Evolutionary conservation across 2,797 vertebrate species (phyloP).

Genomic region (Ara ararauna): DNA sequence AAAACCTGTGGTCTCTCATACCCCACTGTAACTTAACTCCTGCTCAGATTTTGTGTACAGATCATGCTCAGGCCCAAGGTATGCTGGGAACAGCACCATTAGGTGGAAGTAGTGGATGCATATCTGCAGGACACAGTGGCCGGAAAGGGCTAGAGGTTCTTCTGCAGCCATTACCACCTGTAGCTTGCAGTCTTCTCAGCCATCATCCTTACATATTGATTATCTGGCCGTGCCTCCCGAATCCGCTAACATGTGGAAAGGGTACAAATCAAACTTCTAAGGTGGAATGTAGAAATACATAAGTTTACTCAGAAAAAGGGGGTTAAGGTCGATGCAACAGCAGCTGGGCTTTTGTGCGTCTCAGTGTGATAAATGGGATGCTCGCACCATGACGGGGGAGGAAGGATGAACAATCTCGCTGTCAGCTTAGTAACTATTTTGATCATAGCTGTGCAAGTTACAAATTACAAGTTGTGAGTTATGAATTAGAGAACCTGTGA

Average conservation of each 20-base stretch:
- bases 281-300: neutral
- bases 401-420: neutral
- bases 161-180: neutral
- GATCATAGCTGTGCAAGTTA: neutral
- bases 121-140: neutral
- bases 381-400: accelerated
- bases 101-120: neutral
- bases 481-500: neutral
- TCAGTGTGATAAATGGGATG: neutral
- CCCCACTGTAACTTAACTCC: neutral
- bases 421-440: neutral
- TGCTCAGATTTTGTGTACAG: neutral
- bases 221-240: neutral
- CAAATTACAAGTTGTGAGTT: neutral
- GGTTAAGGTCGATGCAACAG: neutral
- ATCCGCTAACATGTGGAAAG: neutral
- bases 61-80: neutral
- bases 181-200: neutral
- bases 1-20: neutral
- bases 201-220: neutral
- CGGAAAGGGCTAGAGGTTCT: neutral
- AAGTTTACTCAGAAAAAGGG: neutral
- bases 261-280: neutral
- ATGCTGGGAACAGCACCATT: neutral
- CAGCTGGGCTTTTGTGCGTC: neutral